Conservation (phyloP, 2,113 vertebrate genomes). For the Catharus fuscescens region DNA sequence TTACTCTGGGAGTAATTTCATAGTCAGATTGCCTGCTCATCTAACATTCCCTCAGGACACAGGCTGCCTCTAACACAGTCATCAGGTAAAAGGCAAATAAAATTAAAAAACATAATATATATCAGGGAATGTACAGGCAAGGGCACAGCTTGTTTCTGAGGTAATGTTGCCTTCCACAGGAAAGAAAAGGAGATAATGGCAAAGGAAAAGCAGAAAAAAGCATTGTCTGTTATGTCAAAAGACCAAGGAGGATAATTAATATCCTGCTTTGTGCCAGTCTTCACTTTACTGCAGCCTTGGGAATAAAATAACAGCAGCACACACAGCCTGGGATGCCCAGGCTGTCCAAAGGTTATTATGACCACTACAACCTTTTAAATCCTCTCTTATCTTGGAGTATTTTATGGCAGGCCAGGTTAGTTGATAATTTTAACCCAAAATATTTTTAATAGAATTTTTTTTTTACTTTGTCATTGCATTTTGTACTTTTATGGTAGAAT, state of each 20-base stretch:
- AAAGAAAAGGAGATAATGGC: not conserved
- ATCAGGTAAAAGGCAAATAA: not conserved
- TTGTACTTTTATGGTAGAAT: not conserved
- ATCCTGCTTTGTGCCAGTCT: not conserved
- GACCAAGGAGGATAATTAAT: not conserved
- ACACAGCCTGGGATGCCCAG: not conserved
- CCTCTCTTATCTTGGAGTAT: not conserved
- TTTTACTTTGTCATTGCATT: not conserved
- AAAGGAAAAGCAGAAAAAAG: not conserved
- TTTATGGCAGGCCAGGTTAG: not conserved
- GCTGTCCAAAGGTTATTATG: not conserved
- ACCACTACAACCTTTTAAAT: not conserved
- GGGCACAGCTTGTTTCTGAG: not conserved
- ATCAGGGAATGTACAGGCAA: not conserved
- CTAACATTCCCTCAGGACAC: not conserved
- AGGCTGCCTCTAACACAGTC: not conserved
- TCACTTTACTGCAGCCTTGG: not conserved
- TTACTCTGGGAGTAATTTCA: not conserved
- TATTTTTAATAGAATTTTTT: not conserved
- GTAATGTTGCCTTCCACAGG: not conserved
- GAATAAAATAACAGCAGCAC: not conserved
- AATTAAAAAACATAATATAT: not conserved
- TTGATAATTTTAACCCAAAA: not conserved
- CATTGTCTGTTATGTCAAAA: not conserved
- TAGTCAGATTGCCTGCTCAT: not conserved